Evolutionary conservation across 1,140 invertebrate species (phyloP).

Genomic region (Cyrtorhinus lividipennis): DNA sequence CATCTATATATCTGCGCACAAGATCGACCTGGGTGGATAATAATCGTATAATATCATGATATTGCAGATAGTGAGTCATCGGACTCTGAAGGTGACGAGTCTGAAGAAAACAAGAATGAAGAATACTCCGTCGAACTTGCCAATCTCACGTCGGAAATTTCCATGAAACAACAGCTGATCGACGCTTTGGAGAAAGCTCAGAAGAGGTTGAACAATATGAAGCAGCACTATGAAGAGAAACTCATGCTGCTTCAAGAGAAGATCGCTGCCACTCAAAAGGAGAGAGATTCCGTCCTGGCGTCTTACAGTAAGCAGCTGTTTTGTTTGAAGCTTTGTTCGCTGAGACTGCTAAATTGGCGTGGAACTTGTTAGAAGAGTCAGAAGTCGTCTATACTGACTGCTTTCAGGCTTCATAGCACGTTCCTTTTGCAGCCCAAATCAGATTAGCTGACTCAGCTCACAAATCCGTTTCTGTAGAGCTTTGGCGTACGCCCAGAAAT

Average conservation of each 20-base stretch:
- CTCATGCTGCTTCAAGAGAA: conserved; percentile 71
- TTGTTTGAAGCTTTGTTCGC: neutral
- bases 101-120: conserved; percentile 34
- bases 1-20: too few relatives aligned
- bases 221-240: conserved; percentile 88
- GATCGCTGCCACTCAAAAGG: conserved; percentile 79
- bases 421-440: too few relatives aligned
- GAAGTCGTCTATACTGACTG: too few relatives aligned
- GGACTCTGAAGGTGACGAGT: conserved; percentile 31
- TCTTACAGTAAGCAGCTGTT: conserved; percentile 35
- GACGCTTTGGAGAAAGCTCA: conserved; percentile 85
- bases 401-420: too few relatives aligned
- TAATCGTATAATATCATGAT: too few relatives aligned
- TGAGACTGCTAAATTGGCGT: too few relatives aligned
- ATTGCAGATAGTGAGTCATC: conserved; percentile 32
- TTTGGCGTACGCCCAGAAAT: too few relatives aligned
- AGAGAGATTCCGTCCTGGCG: conserved; percentile 81
- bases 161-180: conserved; percentile 81
- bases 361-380: too few relatives aligned
- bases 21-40: conserved; percentile 25
- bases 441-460: too few relatives aligned
- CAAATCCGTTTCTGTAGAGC: too few relatives aligned
- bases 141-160: conserved; percentile 75
- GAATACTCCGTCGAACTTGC: conserved; percentile 54
- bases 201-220: conserved; percentile 62